Evolutionary conservation across 1,140 invertebrate genomes (phyloP), one percentile per base, ranked within the genome.

Genomic region (Anagrus nilaparvatae): DNA sequence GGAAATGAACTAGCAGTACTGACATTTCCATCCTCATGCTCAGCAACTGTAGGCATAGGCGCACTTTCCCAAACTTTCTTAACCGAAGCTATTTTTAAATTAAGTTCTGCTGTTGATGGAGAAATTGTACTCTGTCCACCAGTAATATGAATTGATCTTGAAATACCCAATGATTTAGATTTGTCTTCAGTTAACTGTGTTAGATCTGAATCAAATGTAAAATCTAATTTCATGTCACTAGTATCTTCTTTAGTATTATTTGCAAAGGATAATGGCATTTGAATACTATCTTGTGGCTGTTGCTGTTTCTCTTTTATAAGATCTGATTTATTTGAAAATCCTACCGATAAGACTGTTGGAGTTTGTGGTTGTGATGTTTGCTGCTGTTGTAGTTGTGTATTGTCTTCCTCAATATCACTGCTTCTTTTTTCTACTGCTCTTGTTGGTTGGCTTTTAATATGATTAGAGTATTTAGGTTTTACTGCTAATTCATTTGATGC

Each of bases 21-120:
- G n/a, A 61, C 70, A 19, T 67, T 65, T 34, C 50, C 63, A 3
- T 52, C 67, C 29, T 73, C 72, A 49, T 82, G 79, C 40, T 85
- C 82, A 34, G 82, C 73, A 0, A 82, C 78, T 9, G 79, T 74
- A 7, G 75, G 70, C 69, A 78, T 75, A 5, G 77, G 67, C 28
- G 75, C 74, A 41, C 71, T 79, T 52, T 88, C 86, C 86, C 86
- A 89, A 31, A 85, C 86, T 63, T 89, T 93, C 65, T 94, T 94
- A 4, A 93, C 90, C 38, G 87, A 90, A 6, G 87, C 87, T 51
- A 95, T 93, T 69, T 96, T 95, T 61, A 90, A 75, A 69, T 92
- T 91, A 9, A 96, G 74, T 60, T 94, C 91, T 21, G 87, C 87
- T 12, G 82, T 79, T 1, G 83, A 83, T 8, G 81, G 77, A 6